phyloP scores from a whole-genome alignment of 2,797 vertebrate species.

The Falco berigora region DNA sequence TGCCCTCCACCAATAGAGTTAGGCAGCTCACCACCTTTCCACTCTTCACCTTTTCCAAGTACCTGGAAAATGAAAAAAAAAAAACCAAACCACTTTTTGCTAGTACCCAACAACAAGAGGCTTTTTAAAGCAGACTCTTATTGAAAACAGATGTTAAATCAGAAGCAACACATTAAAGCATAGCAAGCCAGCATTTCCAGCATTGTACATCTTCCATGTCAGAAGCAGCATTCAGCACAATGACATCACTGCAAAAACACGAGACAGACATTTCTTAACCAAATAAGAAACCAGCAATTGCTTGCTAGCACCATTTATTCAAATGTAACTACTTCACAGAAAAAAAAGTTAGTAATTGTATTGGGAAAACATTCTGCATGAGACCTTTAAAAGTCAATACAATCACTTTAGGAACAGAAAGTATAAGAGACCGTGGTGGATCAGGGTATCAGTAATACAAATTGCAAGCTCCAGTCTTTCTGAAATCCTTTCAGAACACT shows the following conservation, averaged over 20 bases:
- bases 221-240: slow-evolving; percentile 28
- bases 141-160: slow-evolving; percentile 44
- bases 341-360: not conserved
- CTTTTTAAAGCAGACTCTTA: not conserved
- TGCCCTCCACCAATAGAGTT: slow-evolving; percentile 92
- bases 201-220: slow-evolving; percentile 23
- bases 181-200: slow-evolving; percentile 31
- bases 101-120: not conserved
- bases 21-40: slow-evolving; percentile 89
- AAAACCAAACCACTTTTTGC: not conserved
- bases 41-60: slow-evolving; percentile 87
- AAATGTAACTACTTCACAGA: not conserved
- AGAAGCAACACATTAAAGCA: slow-evolving; percentile 13
- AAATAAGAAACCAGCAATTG: slow-evolving; percentile 4
- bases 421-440: not conserved
- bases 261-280: slow-evolving; percentile 18
- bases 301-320: slow-evolving; percentile 11
- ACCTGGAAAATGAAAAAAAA: slow-evolving; percentile 72
- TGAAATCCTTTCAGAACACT: not conserved
- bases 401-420: not conserved
- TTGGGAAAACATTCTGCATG: not conserved
- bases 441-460: not conserved
- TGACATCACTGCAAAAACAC: slow-evolving; percentile 49
- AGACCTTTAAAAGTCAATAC: not conserved
- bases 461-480: not conserved